Conservation (phyloP, 2,113 vertebrate genomes). For the Dicaeum eximium region DNA sequence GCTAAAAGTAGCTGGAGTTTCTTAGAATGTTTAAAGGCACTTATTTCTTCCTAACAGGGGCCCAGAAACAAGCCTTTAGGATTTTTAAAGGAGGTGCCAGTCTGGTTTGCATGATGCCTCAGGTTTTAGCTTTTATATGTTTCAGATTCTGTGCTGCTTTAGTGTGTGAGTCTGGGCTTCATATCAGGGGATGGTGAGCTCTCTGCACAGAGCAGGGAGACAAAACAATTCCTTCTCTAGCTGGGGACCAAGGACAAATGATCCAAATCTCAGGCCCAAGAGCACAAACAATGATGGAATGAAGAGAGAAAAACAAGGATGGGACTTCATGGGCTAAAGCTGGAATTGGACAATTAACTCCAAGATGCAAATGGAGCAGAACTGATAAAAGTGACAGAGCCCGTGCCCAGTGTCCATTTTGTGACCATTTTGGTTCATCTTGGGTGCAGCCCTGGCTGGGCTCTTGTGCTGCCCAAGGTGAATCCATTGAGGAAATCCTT, state of each 20-base stretch:
- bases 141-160: background rate
- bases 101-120: background rate
- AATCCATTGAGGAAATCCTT: background rate
- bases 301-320: background rate
- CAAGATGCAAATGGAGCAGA: background rate
- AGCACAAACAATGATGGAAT: fast-evolving
- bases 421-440: background rate
- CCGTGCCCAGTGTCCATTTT: fast-evolving
- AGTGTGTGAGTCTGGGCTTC: fast-evolving
- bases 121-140: background rate
- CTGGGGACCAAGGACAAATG: background rate
- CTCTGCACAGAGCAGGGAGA: background rate
- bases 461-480: background rate
- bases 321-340: fast-evolving
- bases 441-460: background rate
- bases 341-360: background rate
- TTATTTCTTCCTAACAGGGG: background rate
- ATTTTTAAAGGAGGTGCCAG: background rate
- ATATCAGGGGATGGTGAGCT: background rate
- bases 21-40: background rate
- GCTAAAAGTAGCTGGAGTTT: background rate
- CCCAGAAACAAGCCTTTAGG: background rate
- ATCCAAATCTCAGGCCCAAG: background rate
- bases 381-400: background rate
- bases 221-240: background rate